These are phyloP conservation scores for Drosophila kambysellisi DNA, from an alignment of 2,888 invertebrate genomes.

Conservation along the genomic window DNA sequence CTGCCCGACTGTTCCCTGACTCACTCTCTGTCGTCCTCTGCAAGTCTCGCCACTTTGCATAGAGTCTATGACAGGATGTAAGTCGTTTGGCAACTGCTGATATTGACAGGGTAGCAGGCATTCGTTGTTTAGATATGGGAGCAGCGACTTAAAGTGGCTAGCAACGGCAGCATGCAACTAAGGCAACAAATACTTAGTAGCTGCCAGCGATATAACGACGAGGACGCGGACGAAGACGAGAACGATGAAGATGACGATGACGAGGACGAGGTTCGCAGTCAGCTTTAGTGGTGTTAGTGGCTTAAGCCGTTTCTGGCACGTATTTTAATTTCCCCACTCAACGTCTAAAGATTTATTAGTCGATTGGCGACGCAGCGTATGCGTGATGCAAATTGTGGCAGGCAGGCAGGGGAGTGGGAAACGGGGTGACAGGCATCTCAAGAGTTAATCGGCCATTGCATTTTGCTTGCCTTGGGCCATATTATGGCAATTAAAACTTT, in stretches of 20 bases:
- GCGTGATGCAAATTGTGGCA: neutral
- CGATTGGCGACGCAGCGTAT: conserved; percentile 32
- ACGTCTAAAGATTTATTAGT: conserved; percentile 31
- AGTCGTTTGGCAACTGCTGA: conserved; percentile 50
- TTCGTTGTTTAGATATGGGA: conserved; percentile 25
- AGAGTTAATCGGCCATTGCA: conserved; percentile 31
- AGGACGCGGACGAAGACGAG: neutral
- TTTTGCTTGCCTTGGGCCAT: conserved; percentile 6
- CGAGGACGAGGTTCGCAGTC: conserved; percentile 35
- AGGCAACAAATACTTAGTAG: conserved; percentile 60
- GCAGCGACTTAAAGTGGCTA: conserved; percentile 68
- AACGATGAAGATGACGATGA: no score
- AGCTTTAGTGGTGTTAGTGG: conserved; percentile 37
- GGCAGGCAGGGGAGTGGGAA: neutral
- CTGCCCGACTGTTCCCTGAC: neutral
- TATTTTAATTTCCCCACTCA: conserved; percentile 43
- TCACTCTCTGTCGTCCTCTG: neutral
- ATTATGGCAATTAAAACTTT: conserved; percentile 75
- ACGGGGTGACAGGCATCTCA: conserved; percentile 3
- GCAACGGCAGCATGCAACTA: conserved; percentile 49
- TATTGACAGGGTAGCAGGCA: neutral
- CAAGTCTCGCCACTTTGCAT: conserved; percentile 14
- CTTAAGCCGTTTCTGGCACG: conserved; percentile 12
- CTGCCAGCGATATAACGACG: conserved; percentile 38
- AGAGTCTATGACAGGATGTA: conserved; percentile 52